A percentile compares a stretch with the other conserved stretches of the same genome.
Evolutionary conservation across 1,140 invertebrate genomes (phyloP).

Genomic region (Temnothorax longispinosus): DNA sequence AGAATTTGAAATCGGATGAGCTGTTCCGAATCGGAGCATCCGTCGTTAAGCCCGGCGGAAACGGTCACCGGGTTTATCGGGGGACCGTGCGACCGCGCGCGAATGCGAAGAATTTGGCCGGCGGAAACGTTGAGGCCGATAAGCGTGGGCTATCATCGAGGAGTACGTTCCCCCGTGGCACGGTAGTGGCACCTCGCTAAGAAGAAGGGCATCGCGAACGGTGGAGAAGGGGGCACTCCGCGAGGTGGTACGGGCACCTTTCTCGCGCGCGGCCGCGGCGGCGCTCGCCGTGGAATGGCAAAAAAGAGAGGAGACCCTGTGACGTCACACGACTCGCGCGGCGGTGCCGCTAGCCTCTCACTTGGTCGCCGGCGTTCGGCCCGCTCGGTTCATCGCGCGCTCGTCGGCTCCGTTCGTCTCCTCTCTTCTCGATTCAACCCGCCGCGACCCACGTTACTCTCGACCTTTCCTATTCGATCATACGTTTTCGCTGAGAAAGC

Average conservation of each 20-base stretch:
- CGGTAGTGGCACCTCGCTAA: constrained; percentile 69
- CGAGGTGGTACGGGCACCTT: constrained; percentile 79
- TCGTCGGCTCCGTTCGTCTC: constrained; percentile 53
- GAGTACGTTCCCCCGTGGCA: constrained; percentile 61
- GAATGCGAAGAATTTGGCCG: constrained; percentile 56
- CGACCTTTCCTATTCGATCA: not conserved
- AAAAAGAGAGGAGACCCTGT: constrained; percentile 78
- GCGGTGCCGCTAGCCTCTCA: constrained; percentile 83
- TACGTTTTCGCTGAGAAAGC: no score
- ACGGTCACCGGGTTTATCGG: not conserved
- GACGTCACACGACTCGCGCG: constrained; percentile 82
- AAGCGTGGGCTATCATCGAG: constrained; percentile 58
- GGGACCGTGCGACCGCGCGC: not conserved
- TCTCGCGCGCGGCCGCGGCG: constrained; percentile 74
- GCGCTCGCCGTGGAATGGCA: constrained; percentile 78
- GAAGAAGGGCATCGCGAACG: constrained; percentile 65
- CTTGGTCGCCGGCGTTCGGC: constrained; percentile 81
- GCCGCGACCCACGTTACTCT: not conserved
- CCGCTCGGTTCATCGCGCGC: constrained; percentile 73
- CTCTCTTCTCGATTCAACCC: not conserved
- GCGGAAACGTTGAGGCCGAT: constrained; percentile 54
- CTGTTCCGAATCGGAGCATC: not conserved
- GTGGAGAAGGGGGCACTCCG: constrained; percentile 70
- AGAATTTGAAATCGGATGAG: not conserved
- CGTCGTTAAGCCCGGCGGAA: not conserved